Percentiles rank a stretch among this genome's conserved stretches.
phyloP scores from a whole-genome alignment of 2,888 invertebrate genomes.

The Nudaria mundana region DNA sequence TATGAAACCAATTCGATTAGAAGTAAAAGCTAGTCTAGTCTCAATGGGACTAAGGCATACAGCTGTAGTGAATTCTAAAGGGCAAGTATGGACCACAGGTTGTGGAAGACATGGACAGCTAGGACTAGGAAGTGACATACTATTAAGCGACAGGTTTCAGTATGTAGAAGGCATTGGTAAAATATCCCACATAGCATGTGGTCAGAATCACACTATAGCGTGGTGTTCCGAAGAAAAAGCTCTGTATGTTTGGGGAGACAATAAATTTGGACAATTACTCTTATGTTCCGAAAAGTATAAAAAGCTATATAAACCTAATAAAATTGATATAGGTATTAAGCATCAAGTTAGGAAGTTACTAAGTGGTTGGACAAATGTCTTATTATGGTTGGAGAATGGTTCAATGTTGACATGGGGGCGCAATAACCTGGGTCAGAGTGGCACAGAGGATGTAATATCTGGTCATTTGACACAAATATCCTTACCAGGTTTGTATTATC shows the following conservation, averaged over 20 bases:
- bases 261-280: constrained; percentile 90
- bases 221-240: constrained; percentile 78
- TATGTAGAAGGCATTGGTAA: constrained; percentile 79
- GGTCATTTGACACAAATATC: constrained; percentile 56
- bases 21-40: constrained; percentile 78
- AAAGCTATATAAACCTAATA: constrained; percentile 76
- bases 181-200: constrained; percentile 86
- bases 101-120: constrained; percentile 86
- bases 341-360: constrained; percentile 79
- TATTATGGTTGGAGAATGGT: constrained; percentile 82
- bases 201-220: constrained; percentile 89
- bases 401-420: constrained; percentile 89
- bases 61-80: constrained; percentile 83
- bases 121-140: constrained; percentile 73
- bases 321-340: constrained; percentile 78
- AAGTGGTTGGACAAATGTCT: constrained; percentile 91
- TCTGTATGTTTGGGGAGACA: constrained; percentile 90
- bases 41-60: constrained; percentile 87
- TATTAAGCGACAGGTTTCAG: constrained; percentile 64
- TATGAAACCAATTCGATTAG: constrained; percentile 60
- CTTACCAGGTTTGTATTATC: constrained; percentile 56
- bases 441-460: constrained; percentile 54
- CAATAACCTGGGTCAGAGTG: constrained; percentile 90
- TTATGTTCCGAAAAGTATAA: constrained; percentile 74
- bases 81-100: constrained; percentile 84